A percentile compares a stretch with the other conserved stretches of the same genome.
Conservation (phyloP, 2,797 vertebrate species). For the Anguilla pacifica region DNA sequence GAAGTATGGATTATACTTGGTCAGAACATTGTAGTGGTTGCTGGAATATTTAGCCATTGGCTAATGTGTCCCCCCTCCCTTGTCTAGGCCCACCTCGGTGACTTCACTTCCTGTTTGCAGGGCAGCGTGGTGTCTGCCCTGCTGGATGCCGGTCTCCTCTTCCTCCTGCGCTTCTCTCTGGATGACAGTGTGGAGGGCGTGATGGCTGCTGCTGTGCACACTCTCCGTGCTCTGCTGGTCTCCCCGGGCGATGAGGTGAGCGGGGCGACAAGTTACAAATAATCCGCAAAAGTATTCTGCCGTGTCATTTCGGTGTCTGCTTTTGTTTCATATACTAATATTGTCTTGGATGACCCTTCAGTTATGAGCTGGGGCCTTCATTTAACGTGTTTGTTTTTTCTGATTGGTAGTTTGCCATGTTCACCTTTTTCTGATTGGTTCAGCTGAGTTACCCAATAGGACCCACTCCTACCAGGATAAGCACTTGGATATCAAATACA, state of each 20-base stretch:
- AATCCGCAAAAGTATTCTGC: too few species aligned
- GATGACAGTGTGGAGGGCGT: conserved; percentile 88
- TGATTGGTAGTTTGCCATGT: not conserved
- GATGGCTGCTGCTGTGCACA: conserved; percentile 80
- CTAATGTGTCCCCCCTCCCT: not conserved
- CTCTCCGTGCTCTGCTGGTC: conserved; percentile 84
- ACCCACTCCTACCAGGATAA: not conserved
- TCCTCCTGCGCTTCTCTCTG: conserved; percentile 90
- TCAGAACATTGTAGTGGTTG: not conserved
- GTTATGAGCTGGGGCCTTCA: not conserved
- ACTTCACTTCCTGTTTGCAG: conserved; percentile 75
- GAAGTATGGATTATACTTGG: not conserved
- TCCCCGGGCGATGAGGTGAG: conserved; percentile 87
- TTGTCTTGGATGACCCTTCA: not conserved
- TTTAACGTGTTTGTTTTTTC: not conserved
- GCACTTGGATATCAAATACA: not conserved
- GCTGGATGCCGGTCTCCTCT: conserved; percentile 93
- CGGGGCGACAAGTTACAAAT: too few species aligned
- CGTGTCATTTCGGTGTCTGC: not conserved
- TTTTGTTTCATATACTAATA: not conserved
- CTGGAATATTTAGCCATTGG: not conserved
- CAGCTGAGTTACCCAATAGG: not conserved
- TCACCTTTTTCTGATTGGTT: not conserved
- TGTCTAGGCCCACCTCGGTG: conserved; percentile 80
- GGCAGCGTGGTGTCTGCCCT: conserved; percentile 80